These are phyloP conservation scores for Ploceus nigricollis DNA, from an alignment of 2,113 vertebrate genomes.

Conservation along the genomic window DNA sequence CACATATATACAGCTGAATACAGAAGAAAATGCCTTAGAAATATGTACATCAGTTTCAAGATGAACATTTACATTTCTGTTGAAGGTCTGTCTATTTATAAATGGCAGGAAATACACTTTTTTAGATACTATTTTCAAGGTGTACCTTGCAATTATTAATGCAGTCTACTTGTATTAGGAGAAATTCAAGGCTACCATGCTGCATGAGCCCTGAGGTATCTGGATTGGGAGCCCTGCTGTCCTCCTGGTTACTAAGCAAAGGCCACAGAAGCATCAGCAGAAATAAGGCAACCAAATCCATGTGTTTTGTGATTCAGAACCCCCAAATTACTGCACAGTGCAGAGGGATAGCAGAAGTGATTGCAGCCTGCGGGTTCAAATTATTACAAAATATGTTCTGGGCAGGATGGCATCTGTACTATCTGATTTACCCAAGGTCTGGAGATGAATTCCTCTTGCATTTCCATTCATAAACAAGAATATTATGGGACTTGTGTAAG, in stretches of 20 bases:
- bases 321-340: neutral
- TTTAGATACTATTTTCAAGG: neutral
- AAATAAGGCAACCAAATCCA: slow-evolving; percentile 39
- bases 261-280: neutral
- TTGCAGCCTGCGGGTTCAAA: neutral
- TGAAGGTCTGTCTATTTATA: slow-evolving; percentile 50
- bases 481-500: neutral
- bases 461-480: neutral
- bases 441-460: neutral
- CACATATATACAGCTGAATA: slow-evolving; percentile 61
- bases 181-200: slow-evolving; percentile 24
- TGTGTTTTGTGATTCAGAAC: neutral
- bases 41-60: slow-evolving; percentile 71
- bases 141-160: slow-evolving; percentile 6
- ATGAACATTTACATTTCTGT: slow-evolving; percentile 72
- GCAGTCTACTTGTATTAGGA: slow-evolving; percentile 27
- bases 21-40: slow-evolving; percentile 67
- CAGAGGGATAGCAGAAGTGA: neutral
- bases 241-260: neutral
- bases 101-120: slow-evolving; percentile 39
- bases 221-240: neutral
- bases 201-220: slow-evolving; percentile 9
- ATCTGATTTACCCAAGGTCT: neutral
- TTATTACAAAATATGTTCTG: neutral
- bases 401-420: neutral